A percentile compares a stretch with the other conserved stretches of the same genome.
Evolutionary conservation across 2,113 vertebrate species (phyloP).

Genomic region (Poecilia latipinna): DNA sequence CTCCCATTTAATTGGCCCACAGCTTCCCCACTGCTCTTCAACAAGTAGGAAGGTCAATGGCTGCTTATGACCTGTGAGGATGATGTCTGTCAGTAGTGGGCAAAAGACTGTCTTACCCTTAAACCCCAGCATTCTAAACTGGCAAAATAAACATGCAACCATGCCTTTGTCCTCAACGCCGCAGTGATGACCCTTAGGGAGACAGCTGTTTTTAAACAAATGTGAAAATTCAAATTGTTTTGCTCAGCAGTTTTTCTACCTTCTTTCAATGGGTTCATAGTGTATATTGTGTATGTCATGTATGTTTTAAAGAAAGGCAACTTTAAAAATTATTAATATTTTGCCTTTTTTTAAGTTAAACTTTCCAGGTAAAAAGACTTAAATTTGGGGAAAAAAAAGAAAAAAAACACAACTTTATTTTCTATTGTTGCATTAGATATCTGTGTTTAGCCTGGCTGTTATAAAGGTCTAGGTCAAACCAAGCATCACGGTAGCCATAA

Average conservation of each 20-base stretch:
- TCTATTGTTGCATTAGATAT: slow-evolving; percentile 26
- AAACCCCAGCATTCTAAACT: not conserved
- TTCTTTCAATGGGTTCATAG: not conserved
- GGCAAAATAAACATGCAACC: not conserved
- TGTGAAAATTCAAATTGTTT: not conserved
- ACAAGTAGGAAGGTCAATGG: slow-evolving; percentile 73
- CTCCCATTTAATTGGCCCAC: slow-evolving; percentile 69
- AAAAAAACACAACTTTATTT: not conserved
- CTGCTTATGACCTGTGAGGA: slow-evolving; percentile 63
- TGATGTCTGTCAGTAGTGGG: slow-evolving; percentile 47
- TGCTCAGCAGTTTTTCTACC: not conserved
- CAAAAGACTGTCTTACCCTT: slow-evolving; percentile 41
- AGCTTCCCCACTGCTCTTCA: slow-evolving; percentile 46
- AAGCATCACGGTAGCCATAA: slow-evolving; percentile 66
- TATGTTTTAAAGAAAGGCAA: not conserved
- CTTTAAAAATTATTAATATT: not conserved
- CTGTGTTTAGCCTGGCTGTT: slow-evolving; percentile 33
- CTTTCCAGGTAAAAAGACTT: not conserved
- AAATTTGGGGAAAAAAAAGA: no score
- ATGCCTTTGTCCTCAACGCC: not conserved
- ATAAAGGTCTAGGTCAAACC: slow-evolving; percentile 47
- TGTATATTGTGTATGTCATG: not conserved
- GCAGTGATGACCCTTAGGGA: not conserved
- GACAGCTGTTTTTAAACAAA: not conserved
- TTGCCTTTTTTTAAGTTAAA: not conserved